Percentiles rank a stretch among this genome's conserved stretches.
These are phyloP conservation scores for Chloropsis hardwickii DNA, from an alignment of 2,113 vertebrate species.

Conservation along the genomic window DNA sequence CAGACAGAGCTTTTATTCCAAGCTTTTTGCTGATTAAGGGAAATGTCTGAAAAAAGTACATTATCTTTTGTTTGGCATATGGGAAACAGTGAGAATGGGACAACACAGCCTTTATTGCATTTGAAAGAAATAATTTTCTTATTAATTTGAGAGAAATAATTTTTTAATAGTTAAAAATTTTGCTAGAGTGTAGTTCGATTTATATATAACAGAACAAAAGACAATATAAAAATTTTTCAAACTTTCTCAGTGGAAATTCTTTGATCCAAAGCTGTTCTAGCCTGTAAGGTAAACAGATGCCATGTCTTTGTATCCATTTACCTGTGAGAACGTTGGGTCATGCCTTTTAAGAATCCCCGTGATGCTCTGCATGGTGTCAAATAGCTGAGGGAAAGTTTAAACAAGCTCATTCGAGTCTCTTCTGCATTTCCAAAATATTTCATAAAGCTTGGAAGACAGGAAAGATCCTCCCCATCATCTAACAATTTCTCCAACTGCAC, in stretches of 20 bases:
- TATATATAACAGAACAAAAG: background rate
- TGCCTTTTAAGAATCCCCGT: background rate
- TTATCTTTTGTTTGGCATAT: background rate
- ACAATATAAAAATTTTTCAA: background rate
- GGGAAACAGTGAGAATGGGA: background rate
- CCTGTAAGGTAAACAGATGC: background rate
- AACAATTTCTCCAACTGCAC: background rate
- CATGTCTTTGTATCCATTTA: background rate
- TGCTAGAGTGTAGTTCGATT: background rate
- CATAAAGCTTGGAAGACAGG: background rate
- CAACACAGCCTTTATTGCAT: background rate
- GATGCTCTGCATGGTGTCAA: background rate
- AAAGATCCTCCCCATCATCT: background rate
- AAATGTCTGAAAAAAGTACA: background rate
- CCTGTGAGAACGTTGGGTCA: background rate
- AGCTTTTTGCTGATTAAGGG: background rate
- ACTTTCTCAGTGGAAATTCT: background rate
- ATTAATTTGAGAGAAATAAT: background rate
- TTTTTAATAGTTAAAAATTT: background rate
- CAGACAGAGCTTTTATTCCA: background rate
- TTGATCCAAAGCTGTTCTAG: background rate
- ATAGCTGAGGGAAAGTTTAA: background rate
- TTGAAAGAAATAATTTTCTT: background rate
- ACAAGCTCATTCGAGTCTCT: background rate
- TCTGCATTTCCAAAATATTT: background rate